Percentiles rank a stretch among this genome's conserved stretches.
These are phyloP conservation scores for Onychorhynchus coronatus DNA, from an alignment of 2,113 vertebrate species.

Conservation along the genomic window DNA sequence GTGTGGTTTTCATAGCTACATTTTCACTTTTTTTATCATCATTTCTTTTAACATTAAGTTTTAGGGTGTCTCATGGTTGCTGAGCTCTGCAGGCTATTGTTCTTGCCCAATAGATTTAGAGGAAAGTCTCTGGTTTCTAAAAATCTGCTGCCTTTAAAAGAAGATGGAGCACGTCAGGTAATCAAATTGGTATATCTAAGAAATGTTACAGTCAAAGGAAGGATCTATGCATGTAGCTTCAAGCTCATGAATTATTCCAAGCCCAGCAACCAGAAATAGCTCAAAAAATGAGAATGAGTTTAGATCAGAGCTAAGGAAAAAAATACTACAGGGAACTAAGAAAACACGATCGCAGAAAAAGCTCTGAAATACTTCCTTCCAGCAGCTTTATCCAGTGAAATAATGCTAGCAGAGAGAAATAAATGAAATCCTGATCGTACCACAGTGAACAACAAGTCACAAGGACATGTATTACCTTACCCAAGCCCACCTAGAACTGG, in stretches of 20 bases:
- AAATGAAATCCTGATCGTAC: not conserved
- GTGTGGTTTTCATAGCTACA: not conserved
- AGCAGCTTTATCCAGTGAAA: not conserved
- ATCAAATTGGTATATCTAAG: not conserved
- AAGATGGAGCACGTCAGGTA: not conserved
- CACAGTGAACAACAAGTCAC: not conserved
- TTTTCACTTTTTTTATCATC: not conserved
- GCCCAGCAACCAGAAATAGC: constrained; percentile 31
- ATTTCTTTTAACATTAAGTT: not conserved
- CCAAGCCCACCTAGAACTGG: not conserved
- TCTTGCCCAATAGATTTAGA: not conserved
- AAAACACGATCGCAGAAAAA: not conserved
- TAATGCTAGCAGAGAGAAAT: not conserved
- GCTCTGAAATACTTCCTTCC: not conserved
- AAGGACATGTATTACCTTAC: not conserved
- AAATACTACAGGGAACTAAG: not conserved
- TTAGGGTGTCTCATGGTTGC: not conserved
- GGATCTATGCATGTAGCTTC: not conserved
- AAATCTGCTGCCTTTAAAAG: not conserved
- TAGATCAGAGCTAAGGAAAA: not conserved
- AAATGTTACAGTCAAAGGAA: not conserved
- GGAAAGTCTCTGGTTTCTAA: not conserved
- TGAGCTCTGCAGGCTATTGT: not conserved
- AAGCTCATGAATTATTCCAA: constrained; percentile 51
- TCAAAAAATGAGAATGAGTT: not conserved